A percentile compares a stretch with the other conserved stretches of the same genome.
Evolutionary conservation across 2,797 vertebrate genomes (phyloP).

Genomic region (Jordanella pulchra): DNA sequence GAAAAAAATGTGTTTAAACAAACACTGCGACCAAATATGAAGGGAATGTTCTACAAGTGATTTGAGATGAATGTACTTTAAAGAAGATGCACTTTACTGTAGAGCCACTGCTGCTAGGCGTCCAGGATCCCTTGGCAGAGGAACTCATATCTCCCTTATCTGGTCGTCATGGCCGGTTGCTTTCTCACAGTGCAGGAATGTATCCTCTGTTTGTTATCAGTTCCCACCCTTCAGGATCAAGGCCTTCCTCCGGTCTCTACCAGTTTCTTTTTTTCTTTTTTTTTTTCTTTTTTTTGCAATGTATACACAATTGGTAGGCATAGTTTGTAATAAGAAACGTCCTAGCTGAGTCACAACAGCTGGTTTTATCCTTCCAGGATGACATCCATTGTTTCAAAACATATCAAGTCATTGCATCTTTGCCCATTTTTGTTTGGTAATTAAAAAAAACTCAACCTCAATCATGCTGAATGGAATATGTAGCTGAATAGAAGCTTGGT

Average conservation of each 20-base stretch:
- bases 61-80: not conserved
- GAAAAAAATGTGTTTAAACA: not conserved
- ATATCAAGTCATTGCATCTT: not conserved
- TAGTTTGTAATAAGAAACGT: not conserved
- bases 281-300: slow-evolving; percentile 36
- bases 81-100: not conserved
- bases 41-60: not conserved
- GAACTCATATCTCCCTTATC: slow-evolving; percentile 60
- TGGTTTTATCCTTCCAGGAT: not conserved
- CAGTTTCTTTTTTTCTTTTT: slow-evolving; percentile 54
- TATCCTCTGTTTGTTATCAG: slow-evolving; percentile 71
- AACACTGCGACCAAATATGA: not conserved
- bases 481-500: not conserved
- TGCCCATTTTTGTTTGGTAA: not conserved
- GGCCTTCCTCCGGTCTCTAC: slow-evolving; percentile 58
- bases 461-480: not conserved
- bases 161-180: slow-evolving; percentile 61
- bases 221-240: slow-evolving; percentile 71
- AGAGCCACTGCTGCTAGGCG: slow-evolving; percentile 18
- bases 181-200: slow-evolving; percentile 72
- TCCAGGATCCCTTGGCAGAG: slow-evolving; percentile 23
- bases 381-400: not conserved
- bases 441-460: not conserved
- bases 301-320: slow-evolving; percentile 12
- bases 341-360: not conserved